Evolutionary conservation across 2,797 vertebrate species (phyloP).

Genomic region (Pogoniulus pusillus): DNA sequence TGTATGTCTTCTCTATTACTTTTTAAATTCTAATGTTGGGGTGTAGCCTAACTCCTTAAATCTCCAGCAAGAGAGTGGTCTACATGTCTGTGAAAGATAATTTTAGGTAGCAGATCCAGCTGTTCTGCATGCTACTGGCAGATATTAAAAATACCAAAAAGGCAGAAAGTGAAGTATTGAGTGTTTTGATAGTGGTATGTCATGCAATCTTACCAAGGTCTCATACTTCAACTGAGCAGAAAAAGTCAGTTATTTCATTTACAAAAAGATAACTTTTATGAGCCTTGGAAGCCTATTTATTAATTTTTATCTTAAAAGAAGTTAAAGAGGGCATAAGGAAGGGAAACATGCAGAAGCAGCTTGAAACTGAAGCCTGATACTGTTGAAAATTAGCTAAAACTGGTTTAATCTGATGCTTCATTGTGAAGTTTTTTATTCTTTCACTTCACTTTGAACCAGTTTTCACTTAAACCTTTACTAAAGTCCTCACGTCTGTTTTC

Average conservation of each 20-base stretch:
- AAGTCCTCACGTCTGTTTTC: neutral
- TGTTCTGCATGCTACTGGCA: neutral
- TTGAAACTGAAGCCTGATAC: neutral
- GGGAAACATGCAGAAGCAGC: neutral
- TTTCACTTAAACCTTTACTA: neutral
- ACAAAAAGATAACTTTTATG: neutral
- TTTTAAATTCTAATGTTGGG: neutral
- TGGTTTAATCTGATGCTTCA: neutral
- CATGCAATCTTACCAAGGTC: neutral
- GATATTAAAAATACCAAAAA: neutral
- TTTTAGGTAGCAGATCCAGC: neutral
- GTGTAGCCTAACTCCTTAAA: neutral
- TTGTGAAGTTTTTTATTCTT: neutral
- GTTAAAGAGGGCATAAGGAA: neutral
- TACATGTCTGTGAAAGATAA: neutral
- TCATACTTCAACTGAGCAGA: neutral
- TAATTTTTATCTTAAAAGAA: neutral
- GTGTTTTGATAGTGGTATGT: neutral
- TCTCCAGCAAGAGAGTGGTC: neutral
- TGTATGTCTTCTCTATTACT: neutral
- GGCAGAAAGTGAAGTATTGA: neutral
- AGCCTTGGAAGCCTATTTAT: neutral
- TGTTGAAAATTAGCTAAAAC: neutral
- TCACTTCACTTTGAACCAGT: neutral
- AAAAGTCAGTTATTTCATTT: neutral